A percentile compares a stretch with the other conserved stretches of the same genome.
These are phyloP conservation scores for Pyralis farinalis DNA, from an alignment of 2,888 invertebrate genomes.

Conservation along the genomic window DNA sequence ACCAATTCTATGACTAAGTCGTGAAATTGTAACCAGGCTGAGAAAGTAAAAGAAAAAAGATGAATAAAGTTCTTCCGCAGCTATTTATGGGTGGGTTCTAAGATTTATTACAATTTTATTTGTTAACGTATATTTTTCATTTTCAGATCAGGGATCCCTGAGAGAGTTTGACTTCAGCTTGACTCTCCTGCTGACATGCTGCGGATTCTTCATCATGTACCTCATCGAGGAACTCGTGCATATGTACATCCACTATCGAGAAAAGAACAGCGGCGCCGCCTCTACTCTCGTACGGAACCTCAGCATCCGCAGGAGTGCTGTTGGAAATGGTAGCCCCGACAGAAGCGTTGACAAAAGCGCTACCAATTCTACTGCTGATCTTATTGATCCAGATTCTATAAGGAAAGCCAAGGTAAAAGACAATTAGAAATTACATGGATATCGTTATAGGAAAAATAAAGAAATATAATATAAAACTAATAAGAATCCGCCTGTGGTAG, in stretches of 20 bases:
- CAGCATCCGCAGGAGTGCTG: conserved; percentile 59
- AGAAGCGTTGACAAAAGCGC: conserved; percentile 47
- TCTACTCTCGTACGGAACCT: conserved; percentile 64
- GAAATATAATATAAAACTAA: too few relatives aligned
- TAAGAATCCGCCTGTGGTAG: too few relatives aligned
- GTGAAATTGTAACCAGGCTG: too few relatives aligned
- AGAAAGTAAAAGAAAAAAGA: too few relatives aligned
- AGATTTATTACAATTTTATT: too few relatives aligned
- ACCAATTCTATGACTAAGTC: too few relatives aligned
- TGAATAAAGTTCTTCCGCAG: too few relatives aligned
- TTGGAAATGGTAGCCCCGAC: conserved; percentile 16
- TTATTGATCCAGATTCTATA: conserved; percentile 50
- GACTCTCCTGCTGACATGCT: conserved; percentile 87
- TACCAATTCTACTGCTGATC: conserved; percentile 67
- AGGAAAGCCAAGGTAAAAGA: conserved; percentile 37
- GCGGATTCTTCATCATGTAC: conserved; percentile 89
- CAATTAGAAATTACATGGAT: too few relatives aligned
- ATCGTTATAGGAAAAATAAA: too few relatives aligned
- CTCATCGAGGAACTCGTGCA: conserved; percentile 91
- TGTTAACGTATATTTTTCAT: conserved; percentile 7
- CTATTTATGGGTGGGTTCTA: too few relatives aligned
- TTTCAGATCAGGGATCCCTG: conserved; percentile 57
- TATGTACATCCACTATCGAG: conserved; percentile 81
- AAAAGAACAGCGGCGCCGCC: conserved; percentile 46
- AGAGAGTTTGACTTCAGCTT: conserved; percentile 82